phyloP scores from a whole-genome alignment of 2,797 vertebrate genomes.

The Lacerta bilineata region DNA sequence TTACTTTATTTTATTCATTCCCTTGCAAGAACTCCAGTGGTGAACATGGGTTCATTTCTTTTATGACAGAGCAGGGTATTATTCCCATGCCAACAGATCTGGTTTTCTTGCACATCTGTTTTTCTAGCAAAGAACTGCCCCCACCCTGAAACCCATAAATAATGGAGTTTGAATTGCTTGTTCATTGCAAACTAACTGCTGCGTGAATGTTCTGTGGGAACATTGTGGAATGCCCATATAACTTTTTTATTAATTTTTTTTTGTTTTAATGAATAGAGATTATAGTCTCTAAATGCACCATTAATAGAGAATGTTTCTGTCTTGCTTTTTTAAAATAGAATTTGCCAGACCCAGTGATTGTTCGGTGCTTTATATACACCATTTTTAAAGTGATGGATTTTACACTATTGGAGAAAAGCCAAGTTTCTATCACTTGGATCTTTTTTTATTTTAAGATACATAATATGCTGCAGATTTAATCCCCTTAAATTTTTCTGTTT shows the following conservation, averaged over 20 bases:
- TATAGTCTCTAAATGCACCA: constrained; percentile 70
- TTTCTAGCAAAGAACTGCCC: constrained; percentile 66
- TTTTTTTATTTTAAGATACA: constrained; percentile 71
- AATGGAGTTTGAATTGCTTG: constrained; percentile 74
- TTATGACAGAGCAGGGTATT: constrained; percentile 72
- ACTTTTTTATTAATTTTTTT: constrained; percentile 69
- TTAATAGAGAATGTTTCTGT: constrained; percentile 74
- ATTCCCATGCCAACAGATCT: constrained; percentile 75
- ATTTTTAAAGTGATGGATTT: constrained; percentile 71
- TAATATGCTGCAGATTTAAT: constrained; percentile 75
- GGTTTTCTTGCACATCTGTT: constrained; percentile 79
- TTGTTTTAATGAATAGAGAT: constrained; percentile 76
- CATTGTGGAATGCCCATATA: constrained; percentile 73
- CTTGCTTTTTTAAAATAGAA: constrained; percentile 72
- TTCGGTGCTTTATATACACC: constrained; percentile 69
- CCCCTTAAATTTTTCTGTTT: constrained; percentile 66
- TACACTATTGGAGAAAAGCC: constrained; percentile 70
- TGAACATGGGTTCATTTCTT: constrained; percentile 75
- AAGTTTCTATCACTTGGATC: constrained; percentile 73
- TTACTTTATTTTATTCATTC: constrained; percentile 77
- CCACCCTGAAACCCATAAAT: constrained; percentile 76
- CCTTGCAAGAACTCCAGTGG: constrained; percentile 72
- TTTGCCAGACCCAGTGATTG: constrained; percentile 71
- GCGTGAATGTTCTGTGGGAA: constrained; percentile 70
- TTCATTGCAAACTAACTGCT: constrained; percentile 73